Base-by-base conservation (phyloP, 1,140 invertebrate genomes). In the Aphelinus atriplicis region DNA sequence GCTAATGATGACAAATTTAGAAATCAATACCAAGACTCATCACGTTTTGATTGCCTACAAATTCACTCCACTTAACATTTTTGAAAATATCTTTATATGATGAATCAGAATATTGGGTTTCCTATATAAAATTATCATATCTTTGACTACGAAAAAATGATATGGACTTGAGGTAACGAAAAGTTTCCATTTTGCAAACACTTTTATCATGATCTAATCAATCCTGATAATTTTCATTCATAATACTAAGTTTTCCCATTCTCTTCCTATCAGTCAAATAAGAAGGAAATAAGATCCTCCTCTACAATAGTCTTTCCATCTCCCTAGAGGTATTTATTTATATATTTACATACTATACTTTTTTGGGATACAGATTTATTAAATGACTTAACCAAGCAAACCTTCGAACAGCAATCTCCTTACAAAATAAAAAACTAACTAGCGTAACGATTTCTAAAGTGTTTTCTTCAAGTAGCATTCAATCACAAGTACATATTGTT, bases 281-380 rank as follows among this genome's bases (percentile, higher is more conserved):
- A 50, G 63, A 76, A 76, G 73, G 60, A 69, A 75, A 64, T 64
- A 76, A 67, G 45, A 45, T 76, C 64, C 64, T 73, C 67, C 58
- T 71, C 67, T 72, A 76, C 58, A 48, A 76, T 76, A 76, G 75
- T 76, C 75, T 76, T 76, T 76, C 75, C 75, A 71, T 76, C 64
- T 76, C 75, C 75, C 69, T 71, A 71, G 58, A 67, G 69, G 62
- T 76, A 67, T 46, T 71, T 76, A 76, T 76, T 60, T 71, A 76
- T 76, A 76, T 71, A 76, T 71, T 71, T 76, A 76, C 75, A 71
- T 45, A 76, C 63, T 76, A 71, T 62, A 10, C 9, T 26, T 67
- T 66, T 45, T 62, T 53, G 48, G 10, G 64, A 71, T 67, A 67
- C 63, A 76, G n/a, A 53, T 47, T 53, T 10, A 66, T 48, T 50